phyloP scores from a whole-genome alignment of 2,113 vertebrate genomes.

The Boulengerochromis microlepis region DNA sequence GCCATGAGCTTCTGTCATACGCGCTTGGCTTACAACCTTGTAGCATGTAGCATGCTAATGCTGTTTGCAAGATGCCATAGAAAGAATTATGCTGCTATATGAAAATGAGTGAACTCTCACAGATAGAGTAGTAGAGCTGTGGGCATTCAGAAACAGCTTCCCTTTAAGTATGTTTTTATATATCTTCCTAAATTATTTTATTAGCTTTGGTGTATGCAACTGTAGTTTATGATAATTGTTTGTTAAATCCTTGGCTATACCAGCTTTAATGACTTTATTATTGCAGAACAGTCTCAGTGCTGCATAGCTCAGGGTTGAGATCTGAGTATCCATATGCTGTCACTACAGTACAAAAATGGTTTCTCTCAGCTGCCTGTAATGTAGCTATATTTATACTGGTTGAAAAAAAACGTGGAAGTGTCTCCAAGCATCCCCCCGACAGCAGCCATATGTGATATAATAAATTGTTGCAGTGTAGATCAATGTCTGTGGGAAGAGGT shows the following conservation, averaged over 20 bases:
- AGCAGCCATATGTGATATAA: conserved; percentile 54
- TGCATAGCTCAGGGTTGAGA: not conserved
- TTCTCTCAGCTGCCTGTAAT: not conserved
- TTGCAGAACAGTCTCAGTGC: not conserved
- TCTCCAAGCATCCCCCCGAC: conserved; percentile 9
- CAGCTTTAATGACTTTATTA: not conserved
- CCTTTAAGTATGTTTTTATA: not conserved
- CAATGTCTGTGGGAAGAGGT: conserved; percentile 56
- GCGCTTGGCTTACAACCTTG: not conserved
- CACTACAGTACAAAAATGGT: not conserved
- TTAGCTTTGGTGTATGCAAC: not conserved
- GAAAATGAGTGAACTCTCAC: not conserved
- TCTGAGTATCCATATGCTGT: not conserved
- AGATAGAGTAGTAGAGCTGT: not conserved
- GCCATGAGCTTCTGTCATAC: not conserved
- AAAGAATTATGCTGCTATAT: not conserved
- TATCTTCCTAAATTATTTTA: not conserved
- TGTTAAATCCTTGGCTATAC: not conserved
- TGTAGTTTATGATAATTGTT: not conserved
- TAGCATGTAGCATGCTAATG: not conserved
- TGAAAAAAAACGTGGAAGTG: conserved; percentile 24
- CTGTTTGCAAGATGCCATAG: not conserved
- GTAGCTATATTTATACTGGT: conserved; percentile 33
- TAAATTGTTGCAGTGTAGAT: conserved; percentile 62
- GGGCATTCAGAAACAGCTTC: not conserved